Conservation (phyloP, 35 echinoderm and acorn worm genomes). For the Strongylocentrotus purpuratus region DNA sequence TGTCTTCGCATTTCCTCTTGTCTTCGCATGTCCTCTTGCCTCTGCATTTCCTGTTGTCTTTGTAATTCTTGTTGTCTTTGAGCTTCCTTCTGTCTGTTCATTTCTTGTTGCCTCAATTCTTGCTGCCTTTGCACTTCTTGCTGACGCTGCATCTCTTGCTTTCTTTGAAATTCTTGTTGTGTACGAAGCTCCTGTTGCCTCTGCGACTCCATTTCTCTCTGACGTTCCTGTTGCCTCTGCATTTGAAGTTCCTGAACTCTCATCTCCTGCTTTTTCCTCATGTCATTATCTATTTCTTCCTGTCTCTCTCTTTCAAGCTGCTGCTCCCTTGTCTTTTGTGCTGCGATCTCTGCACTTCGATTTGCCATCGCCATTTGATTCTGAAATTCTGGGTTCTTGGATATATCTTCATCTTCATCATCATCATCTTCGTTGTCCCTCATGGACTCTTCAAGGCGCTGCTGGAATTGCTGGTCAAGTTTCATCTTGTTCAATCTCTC, state of each 20-base stretch:
- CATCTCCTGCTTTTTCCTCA: constrained; percentile 36
- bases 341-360: constrained; percentile 41
- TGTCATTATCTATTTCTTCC: constrained; percentile 20
- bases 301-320: constrained; percentile 26
- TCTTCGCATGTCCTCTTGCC: constrained; percentile 33
- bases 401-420: constrained; percentile 59
- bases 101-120: constrained; percentile 30
- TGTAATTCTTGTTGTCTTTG: constrained; percentile 30
- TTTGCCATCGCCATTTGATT: constrained; percentile 49
- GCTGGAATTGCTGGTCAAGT: constrained; percentile 85
- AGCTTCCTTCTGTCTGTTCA: constrained; percentile 56
- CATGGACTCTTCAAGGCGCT: constrained; percentile 70
- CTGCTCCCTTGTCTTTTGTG: constrained; percentile 18
- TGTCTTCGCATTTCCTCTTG: neutral
- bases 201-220: constrained; percentile 24
- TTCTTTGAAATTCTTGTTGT: constrained; percentile 50
- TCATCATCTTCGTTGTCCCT: constrained; percentile 64
- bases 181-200: constrained; percentile 54
- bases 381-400: constrained; percentile 41
- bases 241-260: constrained; percentile 50
- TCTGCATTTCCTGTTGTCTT: constrained; percentile 55
- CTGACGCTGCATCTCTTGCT: constrained; percentile 63
- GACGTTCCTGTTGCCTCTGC: constrained; percentile 29
- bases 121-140: constrained; percentile 52
- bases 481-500: constrained; percentile 79